Evolutionary conservation across 1,140 invertebrate genomes (phyloP).

Genomic region (Manduca sexta): DNA sequence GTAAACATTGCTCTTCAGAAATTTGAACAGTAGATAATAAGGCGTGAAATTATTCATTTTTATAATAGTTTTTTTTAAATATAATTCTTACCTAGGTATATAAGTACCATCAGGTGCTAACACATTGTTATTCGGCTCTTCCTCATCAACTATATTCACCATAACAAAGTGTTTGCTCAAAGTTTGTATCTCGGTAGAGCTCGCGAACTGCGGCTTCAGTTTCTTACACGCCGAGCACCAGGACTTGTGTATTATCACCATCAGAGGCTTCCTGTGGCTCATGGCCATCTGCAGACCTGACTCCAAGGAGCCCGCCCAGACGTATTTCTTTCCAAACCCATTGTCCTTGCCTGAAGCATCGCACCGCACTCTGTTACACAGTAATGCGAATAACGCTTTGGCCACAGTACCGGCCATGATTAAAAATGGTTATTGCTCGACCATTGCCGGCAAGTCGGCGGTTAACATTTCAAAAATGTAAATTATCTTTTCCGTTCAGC

Average conservation of each 20-base stretch:
- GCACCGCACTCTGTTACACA: constrained; percentile 45
- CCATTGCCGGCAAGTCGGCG: constrained; percentile 7
- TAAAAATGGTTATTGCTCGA: constrained; percentile 7
- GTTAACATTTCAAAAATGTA: constrained; percentile 25
- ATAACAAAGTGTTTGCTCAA: constrained; percentile 76
- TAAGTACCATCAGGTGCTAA: constrained; percentile 76
- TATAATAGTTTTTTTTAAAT: too few relatives aligned
- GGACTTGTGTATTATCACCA: constrained; percentile 78
- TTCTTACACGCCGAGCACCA: constrained; percentile 78
- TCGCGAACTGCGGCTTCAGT: constrained; percentile 75
- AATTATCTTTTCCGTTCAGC: constrained; percentile 1
- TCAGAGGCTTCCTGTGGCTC: constrained; percentile 72
- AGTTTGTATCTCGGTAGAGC: constrained; percentile 69
- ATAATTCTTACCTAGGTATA: constrained; percentile 69
- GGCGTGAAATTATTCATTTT: too few relatives aligned
- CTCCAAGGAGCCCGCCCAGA: constrained; percentile 67
- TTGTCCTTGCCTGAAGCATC: constrained; percentile 39
- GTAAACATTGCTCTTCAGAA: too few relatives aligned
- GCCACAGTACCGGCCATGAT: constrained; percentile 40
- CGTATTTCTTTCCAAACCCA: constrained; percentile 59
- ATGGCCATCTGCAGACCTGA: constrained; percentile 65
- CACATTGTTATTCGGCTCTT: constrained; percentile 64
- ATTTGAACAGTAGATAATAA: too few relatives aligned
- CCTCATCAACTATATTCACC: constrained; percentile 75
- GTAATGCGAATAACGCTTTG: constrained; percentile 35